Percentiles rank a stretch among this genome's conserved stretches.
These are phyloP conservation scores for Hyla sarda DNA, from an alignment of 2,113 vertebrate genomes.

Conservation along the genomic window DNA sequence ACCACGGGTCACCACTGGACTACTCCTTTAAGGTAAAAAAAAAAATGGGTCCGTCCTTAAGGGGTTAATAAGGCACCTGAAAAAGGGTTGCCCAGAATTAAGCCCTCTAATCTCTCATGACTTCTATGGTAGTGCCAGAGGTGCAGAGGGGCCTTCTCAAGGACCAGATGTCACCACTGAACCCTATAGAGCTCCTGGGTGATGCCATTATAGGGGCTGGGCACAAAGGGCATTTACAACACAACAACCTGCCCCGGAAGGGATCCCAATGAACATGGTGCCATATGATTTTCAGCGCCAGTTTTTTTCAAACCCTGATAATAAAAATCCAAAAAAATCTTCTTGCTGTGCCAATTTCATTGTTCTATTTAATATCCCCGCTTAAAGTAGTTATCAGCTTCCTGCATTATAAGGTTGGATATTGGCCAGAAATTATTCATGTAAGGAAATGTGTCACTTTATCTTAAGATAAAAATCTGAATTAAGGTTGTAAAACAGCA, in stretches of 20 bases:
- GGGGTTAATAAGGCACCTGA: too few relatives aligned
- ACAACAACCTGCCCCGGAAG: not conserved
- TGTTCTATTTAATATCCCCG: not conserved
- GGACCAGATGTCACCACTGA: too few relatives aligned
- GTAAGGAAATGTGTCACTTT: not conserved
- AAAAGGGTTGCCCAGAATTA: too few relatives aligned
- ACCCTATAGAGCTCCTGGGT: too few relatives aligned
- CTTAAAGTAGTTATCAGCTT: not conserved
- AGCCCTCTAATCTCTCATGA: too few relatives aligned
- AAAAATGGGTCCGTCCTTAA: too few relatives aligned
- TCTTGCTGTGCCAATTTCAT: not conserved
- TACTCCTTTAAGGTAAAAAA: too few relatives aligned
- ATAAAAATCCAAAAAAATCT: not conserved
- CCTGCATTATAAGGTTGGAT: not conserved
- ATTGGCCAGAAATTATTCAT: not conserved
- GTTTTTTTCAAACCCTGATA: not conserved
- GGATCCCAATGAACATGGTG: not conserved
- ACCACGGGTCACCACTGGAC: too few relatives aligned
- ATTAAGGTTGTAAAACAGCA: slow-evolving; percentile 3
- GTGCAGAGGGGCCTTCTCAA: too few relatives aligned
- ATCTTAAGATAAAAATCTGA: slow-evolving; percentile 9
- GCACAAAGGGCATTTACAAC: too few relatives aligned
- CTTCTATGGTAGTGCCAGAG: too few relatives aligned
- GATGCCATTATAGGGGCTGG: too few relatives aligned
- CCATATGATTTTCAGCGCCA: not conserved